Percentiles rank a stretch among this genome's conserved stretches.
Evolutionary conservation across 1,140 invertebrate species (phyloP).

Genomic region (Meloidogyne floridensis): DNA sequence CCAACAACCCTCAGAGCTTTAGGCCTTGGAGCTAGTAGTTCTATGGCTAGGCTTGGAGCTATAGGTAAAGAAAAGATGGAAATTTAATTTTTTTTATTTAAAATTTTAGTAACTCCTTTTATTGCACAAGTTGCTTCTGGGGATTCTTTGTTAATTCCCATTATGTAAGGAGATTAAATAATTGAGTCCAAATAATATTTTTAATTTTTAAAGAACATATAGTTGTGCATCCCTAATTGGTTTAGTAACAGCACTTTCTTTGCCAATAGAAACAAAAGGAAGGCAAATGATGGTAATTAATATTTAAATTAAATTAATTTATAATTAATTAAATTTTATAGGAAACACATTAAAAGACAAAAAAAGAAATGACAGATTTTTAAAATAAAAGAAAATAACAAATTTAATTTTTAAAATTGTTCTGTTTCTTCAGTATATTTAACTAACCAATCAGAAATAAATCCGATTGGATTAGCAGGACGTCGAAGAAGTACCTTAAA

Average conservation of each 20-base stretch:
- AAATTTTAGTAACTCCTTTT: constrained; percentile 78
- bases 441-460: constrained; percentile 63
- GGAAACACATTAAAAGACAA: background rate
- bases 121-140: constrained; percentile 82
- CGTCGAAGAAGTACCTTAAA: constrained; percentile 47
- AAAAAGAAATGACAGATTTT: too few relatives aligned
- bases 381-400: too few relatives aligned
- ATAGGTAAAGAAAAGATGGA: constrained; percentile 69
- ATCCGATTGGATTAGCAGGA: constrained; percentile 62
- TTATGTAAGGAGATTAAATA: constrained; percentile 64
- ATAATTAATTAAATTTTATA: background rate
- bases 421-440: constrained; percentile 55
- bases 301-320: background rate
- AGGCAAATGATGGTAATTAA: constrained; percentile 57
- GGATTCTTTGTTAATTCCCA: constrained; percentile 76
- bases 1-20: constrained; percentile 83
- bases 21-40: constrained; percentile 84
- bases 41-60: constrained; percentile 85
- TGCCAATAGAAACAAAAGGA: constrained; percentile 80
- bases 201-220: constrained; percentile 70
- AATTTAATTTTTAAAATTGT: background rate
- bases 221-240: constrained; percentile 76
- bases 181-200: background rate
- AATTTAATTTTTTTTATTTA: background rate
- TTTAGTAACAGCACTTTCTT: constrained; percentile 75